Evolutionary conservation across 2,113 vertebrate species (phyloP).

Genomic region (Tor tambroides): DNA sequence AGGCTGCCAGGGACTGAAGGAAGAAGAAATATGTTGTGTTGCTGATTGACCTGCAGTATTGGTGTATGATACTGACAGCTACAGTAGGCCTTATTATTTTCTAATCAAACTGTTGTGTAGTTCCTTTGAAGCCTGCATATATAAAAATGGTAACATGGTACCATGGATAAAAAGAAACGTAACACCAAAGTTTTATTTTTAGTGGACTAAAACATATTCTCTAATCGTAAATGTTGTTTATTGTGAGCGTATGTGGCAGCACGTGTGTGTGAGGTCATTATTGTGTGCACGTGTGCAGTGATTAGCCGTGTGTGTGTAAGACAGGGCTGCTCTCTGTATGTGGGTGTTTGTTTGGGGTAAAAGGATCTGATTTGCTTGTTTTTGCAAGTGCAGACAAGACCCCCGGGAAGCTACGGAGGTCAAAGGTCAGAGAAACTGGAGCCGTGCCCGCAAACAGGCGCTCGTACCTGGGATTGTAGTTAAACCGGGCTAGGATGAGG

Average conservation of each 20-base stretch:
- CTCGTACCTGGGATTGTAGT: conserved; percentile 67
- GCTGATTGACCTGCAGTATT: conserved; percentile 9
- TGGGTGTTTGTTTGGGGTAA: conserved; percentile 67
- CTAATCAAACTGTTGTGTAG: background rate
- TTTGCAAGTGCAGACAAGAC: conserved; percentile 69
- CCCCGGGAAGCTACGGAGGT: conserved; percentile 58
- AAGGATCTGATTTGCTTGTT: conserved; percentile 72
- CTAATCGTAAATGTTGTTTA: background rate
- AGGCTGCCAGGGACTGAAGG: conserved; percentile 14
- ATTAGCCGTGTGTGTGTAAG: conserved; percentile 46
- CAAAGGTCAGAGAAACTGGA: conserved; percentile 69
- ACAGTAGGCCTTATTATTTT: background rate
- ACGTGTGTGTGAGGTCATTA: background rate
- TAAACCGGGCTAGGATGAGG: conserved; percentile 62
- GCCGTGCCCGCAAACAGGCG: conserved; percentile 59
- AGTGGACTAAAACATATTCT: background rate
- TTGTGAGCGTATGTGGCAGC: background rate
- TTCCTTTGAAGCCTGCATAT: background rate
- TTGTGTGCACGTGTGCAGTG: background rate
- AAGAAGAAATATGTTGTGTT: background rate
- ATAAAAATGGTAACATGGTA: background rate
- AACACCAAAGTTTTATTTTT: background rate
- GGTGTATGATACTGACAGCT: background rate
- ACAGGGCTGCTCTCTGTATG: conserved; percentile 39
- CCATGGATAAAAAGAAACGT: background rate